Evolutionary conservation across 2,888 invertebrate species (phyloP).

Genomic region (Zhengitettix transpicula): DNA sequence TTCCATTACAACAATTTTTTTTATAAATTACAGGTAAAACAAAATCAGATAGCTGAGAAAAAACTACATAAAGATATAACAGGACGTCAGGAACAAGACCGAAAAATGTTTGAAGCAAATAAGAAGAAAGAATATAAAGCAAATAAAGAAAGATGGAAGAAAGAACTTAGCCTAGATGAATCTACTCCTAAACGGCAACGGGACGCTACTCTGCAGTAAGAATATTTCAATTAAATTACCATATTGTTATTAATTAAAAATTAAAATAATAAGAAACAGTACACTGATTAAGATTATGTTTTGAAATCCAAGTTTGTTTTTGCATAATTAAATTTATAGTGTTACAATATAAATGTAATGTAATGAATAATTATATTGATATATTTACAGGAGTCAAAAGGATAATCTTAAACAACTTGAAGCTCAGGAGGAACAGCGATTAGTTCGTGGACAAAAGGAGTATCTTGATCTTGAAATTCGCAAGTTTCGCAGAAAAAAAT

Average conservation of each 20-base stretch:
- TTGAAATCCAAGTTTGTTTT: neutral
- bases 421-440: slow-evolving; percentile 75
- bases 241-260: no score
- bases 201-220: slow-evolving; percentile 72
- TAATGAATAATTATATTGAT: no score
- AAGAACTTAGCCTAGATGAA: slow-evolving; percentile 80
- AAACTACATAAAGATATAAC: slow-evolving; percentile 85
- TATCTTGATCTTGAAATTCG: slow-evolving; percentile 83
- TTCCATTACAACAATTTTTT: no score
- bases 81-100: slow-evolving; percentile 74
- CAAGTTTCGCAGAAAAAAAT: slow-evolving; percentile 78
- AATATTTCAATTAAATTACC: slow-evolving; percentile 11
- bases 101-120: slow-evolving; percentile 78
- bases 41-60: slow-evolving; percentile 77
- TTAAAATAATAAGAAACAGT: no score
- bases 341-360: no score
- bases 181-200: slow-evolving; percentile 80
- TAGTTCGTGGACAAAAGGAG: slow-evolving; percentile 76
- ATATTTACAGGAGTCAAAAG: slow-evolving; percentile 54
- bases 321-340: no score
- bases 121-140: slow-evolving; percentile 90
- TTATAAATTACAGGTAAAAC: slow-evolving; percentile 49
- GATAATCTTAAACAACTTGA: slow-evolving; percentile 82
- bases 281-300: neutral
- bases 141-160: slow-evolving; percentile 93